These are phyloP conservation scores for Branchellion lobata DNA, from an alignment of 2,888 invertebrate genomes.

Conservation along the genomic window DNA sequence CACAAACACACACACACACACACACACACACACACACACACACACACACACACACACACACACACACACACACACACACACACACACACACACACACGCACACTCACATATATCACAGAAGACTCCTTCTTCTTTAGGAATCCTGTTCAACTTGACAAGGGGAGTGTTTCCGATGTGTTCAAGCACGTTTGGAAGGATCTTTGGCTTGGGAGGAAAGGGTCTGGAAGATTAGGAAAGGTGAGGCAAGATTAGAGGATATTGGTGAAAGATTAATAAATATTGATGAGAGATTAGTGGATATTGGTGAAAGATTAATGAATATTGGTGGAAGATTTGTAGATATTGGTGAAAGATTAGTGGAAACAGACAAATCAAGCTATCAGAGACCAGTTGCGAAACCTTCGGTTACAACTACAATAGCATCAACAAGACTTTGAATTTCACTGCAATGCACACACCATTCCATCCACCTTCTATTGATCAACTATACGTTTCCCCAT, in stretches of 20 bases:
- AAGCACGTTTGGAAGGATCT: constrained; percentile 58
- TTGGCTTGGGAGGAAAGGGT: constrained; percentile 34
- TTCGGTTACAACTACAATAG: too few species aligned
- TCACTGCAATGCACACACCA: too few species aligned
- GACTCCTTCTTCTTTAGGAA: constrained; percentile 59
- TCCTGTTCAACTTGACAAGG: constrained; percentile 62
- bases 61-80: constrained; percentile 18
- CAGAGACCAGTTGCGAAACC: too few species aligned
- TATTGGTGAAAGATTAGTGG: too few species aligned
- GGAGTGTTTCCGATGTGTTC: constrained; percentile 63
- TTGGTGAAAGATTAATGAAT: background rate
- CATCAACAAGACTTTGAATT: too few species aligned
- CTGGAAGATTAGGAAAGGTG: background rate
- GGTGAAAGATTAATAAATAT: background rate
- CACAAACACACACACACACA: background rate
- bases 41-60: constrained; percentile 10
- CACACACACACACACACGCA: background rate
- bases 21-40: constrained; percentile 8
- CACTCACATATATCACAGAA: constrained; percentile 63
- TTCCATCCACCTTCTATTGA: too few species aligned
- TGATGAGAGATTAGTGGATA: background rate
- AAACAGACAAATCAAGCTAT: too few species aligned
- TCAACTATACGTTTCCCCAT: too few species aligned
- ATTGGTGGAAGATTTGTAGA: background rate
- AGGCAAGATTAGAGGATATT: background rate